Conservation (phyloP, 2,888 invertebrate species). For the Hylaea fasciaria region DNA sequence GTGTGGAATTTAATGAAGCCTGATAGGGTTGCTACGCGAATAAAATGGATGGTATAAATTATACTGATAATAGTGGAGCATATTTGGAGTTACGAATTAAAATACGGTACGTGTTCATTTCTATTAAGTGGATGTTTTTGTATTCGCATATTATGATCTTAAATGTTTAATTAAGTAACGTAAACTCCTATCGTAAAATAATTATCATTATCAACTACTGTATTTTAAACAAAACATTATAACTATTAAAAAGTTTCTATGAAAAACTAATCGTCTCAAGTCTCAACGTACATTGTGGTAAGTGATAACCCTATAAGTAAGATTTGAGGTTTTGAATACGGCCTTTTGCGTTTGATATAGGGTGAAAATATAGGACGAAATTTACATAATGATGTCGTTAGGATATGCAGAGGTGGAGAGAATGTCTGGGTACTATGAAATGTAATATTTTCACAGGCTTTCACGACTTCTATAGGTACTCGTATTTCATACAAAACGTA, state of each 20-base stretch:
- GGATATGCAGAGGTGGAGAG: constrained; percentile 37
- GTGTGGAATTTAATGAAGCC: constrained; percentile 40
- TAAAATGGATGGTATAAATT: background rate
- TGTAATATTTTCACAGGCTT: constrained; percentile 17
- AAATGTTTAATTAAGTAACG: background rate
- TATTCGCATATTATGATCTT: no score
- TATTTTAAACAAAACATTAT: no score
- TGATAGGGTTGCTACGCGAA: constrained; percentile 17
- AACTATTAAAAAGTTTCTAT: background rate
- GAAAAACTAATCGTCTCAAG: background rate
- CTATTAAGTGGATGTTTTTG: no score
- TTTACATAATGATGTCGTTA: constrained; percentile 62
- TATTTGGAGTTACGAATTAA: no score
- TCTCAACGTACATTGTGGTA: background rate
- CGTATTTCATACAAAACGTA: no score
- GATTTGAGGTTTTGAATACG: constrained; percentile 44
- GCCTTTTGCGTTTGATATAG: constrained; percentile 50
- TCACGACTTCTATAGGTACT: background rate
- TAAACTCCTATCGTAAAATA: no score
- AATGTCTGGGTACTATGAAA: constrained; percentile 32
- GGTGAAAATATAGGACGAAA: constrained; percentile 52
- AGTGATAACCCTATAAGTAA: constrained; percentile 27
- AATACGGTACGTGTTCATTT: no score
- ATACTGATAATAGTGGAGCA: background rate
- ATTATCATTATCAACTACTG: no score